Conservation (phyloP, 64 coral and sea anemone species). For the Montipora cactus region DNA sequence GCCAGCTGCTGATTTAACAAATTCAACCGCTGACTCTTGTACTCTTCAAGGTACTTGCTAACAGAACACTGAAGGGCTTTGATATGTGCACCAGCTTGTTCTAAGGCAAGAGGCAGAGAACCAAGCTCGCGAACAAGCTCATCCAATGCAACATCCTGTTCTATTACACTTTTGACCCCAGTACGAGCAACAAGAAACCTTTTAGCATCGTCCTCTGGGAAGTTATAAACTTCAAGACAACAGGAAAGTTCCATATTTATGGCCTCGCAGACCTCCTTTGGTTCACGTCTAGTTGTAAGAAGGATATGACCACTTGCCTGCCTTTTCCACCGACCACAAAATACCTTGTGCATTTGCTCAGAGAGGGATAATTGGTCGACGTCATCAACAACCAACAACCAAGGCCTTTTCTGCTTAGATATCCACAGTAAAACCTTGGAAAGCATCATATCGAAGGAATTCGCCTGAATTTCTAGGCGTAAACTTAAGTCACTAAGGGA, state of each 20-base stretch:
- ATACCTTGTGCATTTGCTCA: not conserved
- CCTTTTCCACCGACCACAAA: not conserved
- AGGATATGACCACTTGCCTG: not conserved
- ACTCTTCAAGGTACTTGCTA: not conserved
- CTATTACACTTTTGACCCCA: not conserved
- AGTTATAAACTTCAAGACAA: not conserved
- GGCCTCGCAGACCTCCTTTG: not conserved
- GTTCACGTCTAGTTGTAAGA: not conserved
- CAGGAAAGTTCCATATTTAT: not conserved
- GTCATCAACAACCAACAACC: not conserved
- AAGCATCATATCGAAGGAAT: conserved; percentile 20
- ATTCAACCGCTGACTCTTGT: not conserved
- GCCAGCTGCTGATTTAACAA: conserved; percentile 2
- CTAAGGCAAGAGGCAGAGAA: conserved; percentile 53
- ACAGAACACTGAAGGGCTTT: conserved; percentile 7
- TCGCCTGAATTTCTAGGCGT: conserved; percentile 22
- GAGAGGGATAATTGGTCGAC: not conserved
- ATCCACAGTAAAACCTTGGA: not conserved
- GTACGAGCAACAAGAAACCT: not conserved
- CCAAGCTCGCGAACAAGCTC: conserved; percentile 44
- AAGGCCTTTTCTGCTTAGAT: not conserved
- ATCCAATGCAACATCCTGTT: not conserved
- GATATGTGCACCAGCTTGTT: conserved; percentile 71
- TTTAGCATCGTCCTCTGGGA: not conserved
- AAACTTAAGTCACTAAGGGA: conserved; percentile 41